phyloP scores from a whole-genome alignment of 2,113 vertebrate genomes.

The Megaceryle torquata region DNA sequence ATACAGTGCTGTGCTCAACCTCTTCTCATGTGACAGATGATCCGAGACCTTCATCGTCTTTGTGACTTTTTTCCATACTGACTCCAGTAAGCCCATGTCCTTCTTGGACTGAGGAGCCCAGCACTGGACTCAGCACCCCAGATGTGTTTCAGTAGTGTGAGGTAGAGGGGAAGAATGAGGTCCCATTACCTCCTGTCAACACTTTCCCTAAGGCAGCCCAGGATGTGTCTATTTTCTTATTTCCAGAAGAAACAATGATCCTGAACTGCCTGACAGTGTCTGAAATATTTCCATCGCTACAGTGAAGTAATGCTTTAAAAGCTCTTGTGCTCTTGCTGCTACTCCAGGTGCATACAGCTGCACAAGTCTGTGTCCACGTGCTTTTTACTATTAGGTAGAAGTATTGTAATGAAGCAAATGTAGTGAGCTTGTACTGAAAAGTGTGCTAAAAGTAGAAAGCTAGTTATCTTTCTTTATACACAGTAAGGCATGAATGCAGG shows the following conservation, averaged over 20 bases:
- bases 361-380: rapidly evolving
- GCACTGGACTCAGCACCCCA: not conserved
- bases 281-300: not conserved
- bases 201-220: not conserved
- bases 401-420: not conserved
- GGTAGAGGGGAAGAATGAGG: not conserved
- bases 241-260: not conserved
- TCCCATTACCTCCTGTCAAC: not conserved
- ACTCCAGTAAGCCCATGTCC: not conserved
- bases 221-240: not conserved
- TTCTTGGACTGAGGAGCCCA: not conserved
- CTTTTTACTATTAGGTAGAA: not conserved
- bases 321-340: not conserved
- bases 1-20: not conserved
- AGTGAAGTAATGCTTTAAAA: not conserved
- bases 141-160: not conserved
- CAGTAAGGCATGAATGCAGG: not conserved
- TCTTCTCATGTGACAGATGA: not conserved
- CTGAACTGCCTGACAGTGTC: not conserved
- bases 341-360: not conserved
- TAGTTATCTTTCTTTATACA: not conserved
- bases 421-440: not conserved
- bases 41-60: not conserved
- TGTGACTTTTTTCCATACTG: not conserved
- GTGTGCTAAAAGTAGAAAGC: not conserved